Base-by-base conservation (phyloP, 2,797 vertebrate species). In the Sebastes cheni region DNA sequence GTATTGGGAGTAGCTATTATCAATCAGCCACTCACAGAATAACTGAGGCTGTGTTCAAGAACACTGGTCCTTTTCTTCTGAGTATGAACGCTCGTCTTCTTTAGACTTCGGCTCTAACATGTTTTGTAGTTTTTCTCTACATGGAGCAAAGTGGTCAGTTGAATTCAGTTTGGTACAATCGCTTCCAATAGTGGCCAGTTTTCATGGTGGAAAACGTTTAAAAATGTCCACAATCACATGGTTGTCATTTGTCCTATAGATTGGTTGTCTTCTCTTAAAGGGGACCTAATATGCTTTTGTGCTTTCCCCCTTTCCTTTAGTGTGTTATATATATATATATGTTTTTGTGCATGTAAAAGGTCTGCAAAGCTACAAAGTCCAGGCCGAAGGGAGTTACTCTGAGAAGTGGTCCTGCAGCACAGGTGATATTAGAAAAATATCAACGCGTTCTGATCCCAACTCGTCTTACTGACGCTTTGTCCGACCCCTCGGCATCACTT, bases 11-110 rank as follows among this genome's bases (percentile, higher is more conserved):
- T 23, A 16, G 23, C 46, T 39, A 39, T 39, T 74, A 76, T 76
- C 67, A 70, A 62, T 79, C 72, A 72, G 20, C 52, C 9, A 20
- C 13, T 23, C 12, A 66, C 18, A 65, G 73, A 81, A 82, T 74
- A 64, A 58, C 20, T 16, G 8, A 42, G 65, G 2, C 23, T 36
- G 52, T 8, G 58, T 73, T 61, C 23, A 25, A 29, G 42, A 74
- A 74, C 60, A 80, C 23, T 61, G 11, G 65, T 8, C 18, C 39
- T 58, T 83, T 83, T 80, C 34, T 71, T 62, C 10, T 59, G 25
- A 46, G 29, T 25, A n/a, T 62, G 10, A 59, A 75, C 79, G 22
- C 23, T 52, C 42, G 9, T 55, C 39, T 42, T 56, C 8, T 71
- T 54, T 14, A n/a, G 18, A 46, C 22, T 12, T 56, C 3, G 1